Percentiles rank a stretch among this genome's conserved stretches.
These are phyloP conservation scores for Escarpia spicata DNA, from an alignment of 2,888 invertebrate genomes.

Conservation along the genomic window DNA sequence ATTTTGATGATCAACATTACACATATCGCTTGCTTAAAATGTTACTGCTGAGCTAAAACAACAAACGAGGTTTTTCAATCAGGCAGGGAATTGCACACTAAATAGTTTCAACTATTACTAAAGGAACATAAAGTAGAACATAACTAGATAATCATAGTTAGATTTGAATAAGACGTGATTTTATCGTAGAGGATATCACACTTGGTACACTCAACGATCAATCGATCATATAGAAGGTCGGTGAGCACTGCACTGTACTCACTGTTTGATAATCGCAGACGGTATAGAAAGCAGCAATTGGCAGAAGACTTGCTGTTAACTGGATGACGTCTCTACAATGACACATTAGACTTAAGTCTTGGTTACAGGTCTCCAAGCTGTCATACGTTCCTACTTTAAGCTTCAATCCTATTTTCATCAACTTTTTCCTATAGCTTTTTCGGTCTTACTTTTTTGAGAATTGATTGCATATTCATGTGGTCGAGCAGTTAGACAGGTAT, in stretches of 20 bases:
- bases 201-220: not conserved
- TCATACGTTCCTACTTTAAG: not conserved
- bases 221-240: not conserved
- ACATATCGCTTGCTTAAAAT: no score
- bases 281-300: conserved; percentile 20
- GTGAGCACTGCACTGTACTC: not conserved
- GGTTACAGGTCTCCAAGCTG: not conserved
- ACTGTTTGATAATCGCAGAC: conserved; percentile 22
- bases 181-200: not conserved
- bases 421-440: not conserved
- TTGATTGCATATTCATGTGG: no score
- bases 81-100: no score
- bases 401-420: not conserved
- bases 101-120: no score
- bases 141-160: no score
- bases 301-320: not conserved
- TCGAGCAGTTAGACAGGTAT: no score
- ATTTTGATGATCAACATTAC: no score
- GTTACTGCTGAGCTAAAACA: no score
- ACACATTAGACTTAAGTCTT: not conserved
- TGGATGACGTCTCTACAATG: conserved; percentile 18
- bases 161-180: not conserved
- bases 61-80: no score
- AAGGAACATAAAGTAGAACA: no score
- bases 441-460: no score